phyloP scores from a whole-genome alignment of 2,888 invertebrate species.

The Melikaiella ostensackeni region DNA sequence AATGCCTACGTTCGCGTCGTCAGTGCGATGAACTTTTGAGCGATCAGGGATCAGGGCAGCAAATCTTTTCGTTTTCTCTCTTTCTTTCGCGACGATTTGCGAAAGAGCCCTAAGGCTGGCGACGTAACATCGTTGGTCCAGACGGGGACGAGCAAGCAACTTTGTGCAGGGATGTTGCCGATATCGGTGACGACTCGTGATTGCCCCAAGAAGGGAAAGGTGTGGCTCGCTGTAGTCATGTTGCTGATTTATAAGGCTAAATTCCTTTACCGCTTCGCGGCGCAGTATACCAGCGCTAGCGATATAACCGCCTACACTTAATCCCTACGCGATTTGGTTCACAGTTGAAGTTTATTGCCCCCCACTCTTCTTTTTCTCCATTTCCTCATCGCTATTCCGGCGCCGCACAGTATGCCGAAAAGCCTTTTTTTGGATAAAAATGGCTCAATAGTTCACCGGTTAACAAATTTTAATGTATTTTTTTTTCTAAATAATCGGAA shows the following conservation, averaged over 20 bases:
- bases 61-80: conserved; percentile 40
- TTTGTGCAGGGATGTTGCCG: conserved; percentile 72
- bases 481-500: too few species aligned
- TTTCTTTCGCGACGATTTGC: conserved; percentile 49
- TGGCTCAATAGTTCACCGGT: too few species aligned
- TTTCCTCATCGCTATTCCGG: not conserved
- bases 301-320: conserved; percentile 61
- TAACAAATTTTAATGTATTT: too few species aligned
- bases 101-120: conserved; percentile 60
- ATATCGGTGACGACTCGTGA: conserved; percentile 77
- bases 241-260: conserved; percentile 77
- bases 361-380: not conserved
- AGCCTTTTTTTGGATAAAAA: too few species aligned
- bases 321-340: conserved; percentile 60
- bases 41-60: conserved; percentile 50
- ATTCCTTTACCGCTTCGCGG: conserved; percentile 69
- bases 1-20: conserved; percentile 48
- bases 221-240: conserved; percentile 75
- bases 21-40: conserved; percentile 54
- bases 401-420: too few species aligned
- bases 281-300: conserved; percentile 44
- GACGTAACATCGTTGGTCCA: conserved; percentile 54
- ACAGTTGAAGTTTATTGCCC: conserved; percentile 62
- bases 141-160: conserved; percentile 48
- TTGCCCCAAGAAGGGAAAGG: conserved; percentile 78